phyloP scores from a whole-genome alignment of 2,888 invertebrate species.

The Hylaea fasciaria region DNA sequence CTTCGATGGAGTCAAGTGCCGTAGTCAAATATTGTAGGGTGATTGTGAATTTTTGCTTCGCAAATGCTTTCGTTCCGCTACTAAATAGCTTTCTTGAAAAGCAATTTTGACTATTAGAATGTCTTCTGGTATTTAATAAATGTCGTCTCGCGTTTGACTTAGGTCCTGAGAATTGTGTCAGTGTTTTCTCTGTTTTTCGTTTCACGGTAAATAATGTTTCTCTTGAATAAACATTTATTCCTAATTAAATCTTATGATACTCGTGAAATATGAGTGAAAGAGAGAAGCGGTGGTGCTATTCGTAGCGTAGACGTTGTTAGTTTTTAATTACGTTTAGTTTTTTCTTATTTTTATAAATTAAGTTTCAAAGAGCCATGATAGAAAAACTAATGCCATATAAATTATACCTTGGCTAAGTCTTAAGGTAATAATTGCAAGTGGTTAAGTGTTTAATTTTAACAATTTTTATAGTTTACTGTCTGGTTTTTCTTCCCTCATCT shows the following conservation, averaged over 20 bases:
- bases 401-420: too few species aligned
- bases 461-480: too few species aligned
- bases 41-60: constrained; percentile 79
- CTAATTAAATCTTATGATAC: background rate
- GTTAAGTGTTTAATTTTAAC: too few species aligned
- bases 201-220: background rate
- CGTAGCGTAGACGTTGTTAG: too few species aligned
- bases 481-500: too few species aligned
- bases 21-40: constrained; percentile 69
- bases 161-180: constrained; percentile 76
- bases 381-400: too few species aligned
- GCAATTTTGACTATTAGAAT: constrained; percentile 61
- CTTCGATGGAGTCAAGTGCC: constrained; percentile 67
- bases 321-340: background rate
- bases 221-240: background rate
- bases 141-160: constrained; percentile 57
- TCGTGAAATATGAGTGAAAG: background rate
- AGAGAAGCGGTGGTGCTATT: too few species aligned
- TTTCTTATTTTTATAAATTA: too few species aligned
- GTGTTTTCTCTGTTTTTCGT: constrained; percentile 21
- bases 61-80: constrained; percentile 78
- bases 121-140: constrained; percentile 57
- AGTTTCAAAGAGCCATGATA: too few species aligned
- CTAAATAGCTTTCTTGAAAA: constrained; percentile 74
- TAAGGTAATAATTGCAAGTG: too few species aligned